A percentile compares a stretch with the other conserved stretches of the same genome.
Evolutionary conservation across 2,888 invertebrate genomes (phyloP).

Genomic region (Parnassius mnemosyne): DNA sequence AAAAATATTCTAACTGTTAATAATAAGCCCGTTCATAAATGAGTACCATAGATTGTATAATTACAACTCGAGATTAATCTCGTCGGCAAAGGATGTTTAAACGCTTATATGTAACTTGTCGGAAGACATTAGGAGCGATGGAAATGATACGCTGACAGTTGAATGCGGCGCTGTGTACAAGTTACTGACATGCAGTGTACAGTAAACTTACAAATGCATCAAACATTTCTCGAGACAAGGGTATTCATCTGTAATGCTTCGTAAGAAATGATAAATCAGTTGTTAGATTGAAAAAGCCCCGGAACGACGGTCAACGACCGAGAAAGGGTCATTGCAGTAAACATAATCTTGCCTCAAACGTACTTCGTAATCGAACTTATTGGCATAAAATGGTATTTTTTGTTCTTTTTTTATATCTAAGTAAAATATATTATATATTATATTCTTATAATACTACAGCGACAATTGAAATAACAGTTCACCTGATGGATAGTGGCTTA

Average conservation of each 20-base stretch:
- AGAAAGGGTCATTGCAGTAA: slow-evolving; percentile 7
- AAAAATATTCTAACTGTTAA: no score
- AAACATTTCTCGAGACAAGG: slow-evolving; percentile 14
- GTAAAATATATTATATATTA: no score
- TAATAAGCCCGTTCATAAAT: background rate
- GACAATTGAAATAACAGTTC: no score
- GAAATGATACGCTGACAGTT: slow-evolving; percentile 33
- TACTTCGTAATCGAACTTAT: background rate
- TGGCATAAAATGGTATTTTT: no score
- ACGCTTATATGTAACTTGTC: slow-evolving; percentile 24
- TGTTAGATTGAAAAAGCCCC: slow-evolving; percentile 12
- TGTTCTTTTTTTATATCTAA: no score
- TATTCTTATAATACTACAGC: no score
- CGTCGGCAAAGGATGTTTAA: slow-evolving; percentile 14
- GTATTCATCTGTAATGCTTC: slow-evolving; percentile 11
- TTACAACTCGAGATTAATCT: slow-evolving; percentile 12
- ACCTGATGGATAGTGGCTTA: no score
- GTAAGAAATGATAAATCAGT: slow-evolving; percentile 34
- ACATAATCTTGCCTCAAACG: background rate
- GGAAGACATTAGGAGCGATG: slow-evolving; percentile 22
- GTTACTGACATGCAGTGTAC: slow-evolving; percentile 31
- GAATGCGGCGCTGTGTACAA: slow-evolving; percentile 32
- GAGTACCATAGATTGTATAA: background rate
- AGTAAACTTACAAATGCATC: slow-evolving; percentile 33
- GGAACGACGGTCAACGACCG: slow-evolving; percentile 30